Percentiles rank a stretch among this genome's conserved stretches.
phyloP scores from a whole-genome alignment of 2,888 invertebrate species.

The Pycnomerus fuliginosus region DNA sequence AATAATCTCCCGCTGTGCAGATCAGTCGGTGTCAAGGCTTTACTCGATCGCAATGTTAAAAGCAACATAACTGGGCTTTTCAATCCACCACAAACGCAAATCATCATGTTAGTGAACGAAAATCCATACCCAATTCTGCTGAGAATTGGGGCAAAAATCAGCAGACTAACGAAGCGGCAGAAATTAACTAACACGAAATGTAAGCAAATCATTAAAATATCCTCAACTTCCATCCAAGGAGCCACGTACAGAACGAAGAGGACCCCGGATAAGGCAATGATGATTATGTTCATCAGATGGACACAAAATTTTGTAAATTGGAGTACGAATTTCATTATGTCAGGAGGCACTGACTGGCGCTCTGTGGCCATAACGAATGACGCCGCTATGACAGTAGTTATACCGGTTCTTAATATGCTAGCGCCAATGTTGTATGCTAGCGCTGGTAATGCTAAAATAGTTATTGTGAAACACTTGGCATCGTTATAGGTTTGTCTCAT shows the following conservation, averaged over 20 bases:
- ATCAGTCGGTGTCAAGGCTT: not conserved
- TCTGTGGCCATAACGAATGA: conserved; percentile 60
- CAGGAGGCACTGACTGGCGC: conserved; percentile 52
- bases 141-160: conserved; percentile 4
- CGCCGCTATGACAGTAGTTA: conserved; percentile 63
- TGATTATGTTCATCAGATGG: not conserved
- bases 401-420: conserved; percentile 52
- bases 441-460: not conserved
- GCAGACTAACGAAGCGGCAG: conserved; percentile 2
- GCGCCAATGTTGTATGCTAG: not conserved
- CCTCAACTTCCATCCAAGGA: not conserved
- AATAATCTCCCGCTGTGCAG: not conserved
- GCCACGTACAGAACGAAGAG: not conserved
- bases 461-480: not conserved
- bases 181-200: conserved; percentile 1
- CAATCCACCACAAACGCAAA: conserved; percentile 5
- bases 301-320: not conserved
- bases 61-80: conserved; percentile 1
- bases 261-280: not conserved
- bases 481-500: conserved; percentile 1
- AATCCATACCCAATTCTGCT: conserved; percentile 3
- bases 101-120: conserved; percentile 1
- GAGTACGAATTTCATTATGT: conserved; percentile 50
- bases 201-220: conserved; percentile 2
- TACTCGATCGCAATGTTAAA: not conserved